Evolutionary conservation across 2,797 vertebrate genomes (phyloP), one percentile per base, ranked within the genome.

Genomic region (Rallus crepitans): DNA sequence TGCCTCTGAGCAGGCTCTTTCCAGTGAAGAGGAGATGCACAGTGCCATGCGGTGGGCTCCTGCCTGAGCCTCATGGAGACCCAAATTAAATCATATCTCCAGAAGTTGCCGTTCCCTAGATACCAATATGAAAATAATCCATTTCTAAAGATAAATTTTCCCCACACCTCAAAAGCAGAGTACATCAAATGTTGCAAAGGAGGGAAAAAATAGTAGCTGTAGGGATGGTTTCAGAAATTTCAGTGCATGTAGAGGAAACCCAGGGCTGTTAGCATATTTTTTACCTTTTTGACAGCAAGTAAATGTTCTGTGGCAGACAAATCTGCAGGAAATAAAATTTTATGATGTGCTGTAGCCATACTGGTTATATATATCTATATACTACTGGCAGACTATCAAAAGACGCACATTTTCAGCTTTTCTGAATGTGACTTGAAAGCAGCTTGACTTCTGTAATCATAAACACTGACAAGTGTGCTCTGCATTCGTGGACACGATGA

Each of bases 251-350:
- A 94, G 88, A 95, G 82, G 82, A 94, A 96, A 89, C 90, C 80
- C 80, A 66, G 83, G 61, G 81, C 87, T 94, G 82, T 95, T 96
- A 96, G 91, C 85, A 47, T 96, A 57, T 96, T 94, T 97, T 96
- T 93, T 94, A 79, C 82, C 72, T 95, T 94, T 94, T 91, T 96
- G 97, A 97, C 96, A 97, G 95, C 82, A 50, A 95, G 93, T 95
- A 95, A 97, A 97, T 95, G 95, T 96, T 96, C 95, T 95, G 92
- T 96, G 95, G 97, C 97, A 97, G 97, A 92, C 93, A 96, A 96
- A 97, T 96, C 94, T 96, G 94, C 89, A 92, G 95, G 94, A 97
- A 95, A 96, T 97, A 97, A 97, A 94, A 93, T 92, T 96, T 97
- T 96, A 96, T 87, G 91, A 96, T 89, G 78, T 94, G 71, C 89